phyloP scores from a whole-genome alignment of 2,113 vertebrate species.

The Pelmatolapia mariae region DNA sequence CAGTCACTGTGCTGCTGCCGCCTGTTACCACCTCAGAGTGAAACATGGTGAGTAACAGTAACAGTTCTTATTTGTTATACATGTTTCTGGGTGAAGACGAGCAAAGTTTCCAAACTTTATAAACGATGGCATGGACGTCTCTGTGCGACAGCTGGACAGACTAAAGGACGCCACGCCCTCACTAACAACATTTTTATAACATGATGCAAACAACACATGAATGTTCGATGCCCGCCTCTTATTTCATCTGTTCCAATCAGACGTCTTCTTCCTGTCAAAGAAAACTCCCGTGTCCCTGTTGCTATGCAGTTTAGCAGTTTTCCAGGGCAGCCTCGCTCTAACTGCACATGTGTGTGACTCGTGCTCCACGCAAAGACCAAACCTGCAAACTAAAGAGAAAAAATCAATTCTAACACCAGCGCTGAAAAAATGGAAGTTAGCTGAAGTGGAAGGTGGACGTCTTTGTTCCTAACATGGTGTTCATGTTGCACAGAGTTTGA shows the following conservation, averaged over 20 bases:
- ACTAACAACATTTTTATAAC: neutral
- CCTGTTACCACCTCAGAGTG: neutral
- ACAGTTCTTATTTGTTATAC: fast-evolving
- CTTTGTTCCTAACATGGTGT: fast-evolving
- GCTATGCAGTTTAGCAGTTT: neutral
- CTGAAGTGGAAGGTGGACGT: neutral
- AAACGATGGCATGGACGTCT: neutral
- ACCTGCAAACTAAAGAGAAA: neutral
- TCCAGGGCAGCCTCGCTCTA: neutral
- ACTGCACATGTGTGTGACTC: neutral
- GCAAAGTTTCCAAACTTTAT: neutral
- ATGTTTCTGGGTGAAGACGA: neutral
- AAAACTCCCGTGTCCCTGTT: neutral
- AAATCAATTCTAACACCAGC: neutral
- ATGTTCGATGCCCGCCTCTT: neutral
- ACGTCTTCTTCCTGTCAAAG: neutral
- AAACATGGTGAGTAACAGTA: neutral
- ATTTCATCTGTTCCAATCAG: neutral
- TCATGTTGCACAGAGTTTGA: neutral
- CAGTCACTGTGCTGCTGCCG: fast-evolving
- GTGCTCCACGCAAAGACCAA: neutral
- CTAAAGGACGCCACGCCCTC: neutral
- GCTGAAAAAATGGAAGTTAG: neutral
- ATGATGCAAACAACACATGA: neutral
- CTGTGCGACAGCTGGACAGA: neutral